Base-by-base conservation (phyloP, 2,888 invertebrate species). In the Lordiphosa fenestrarum region DNA sequence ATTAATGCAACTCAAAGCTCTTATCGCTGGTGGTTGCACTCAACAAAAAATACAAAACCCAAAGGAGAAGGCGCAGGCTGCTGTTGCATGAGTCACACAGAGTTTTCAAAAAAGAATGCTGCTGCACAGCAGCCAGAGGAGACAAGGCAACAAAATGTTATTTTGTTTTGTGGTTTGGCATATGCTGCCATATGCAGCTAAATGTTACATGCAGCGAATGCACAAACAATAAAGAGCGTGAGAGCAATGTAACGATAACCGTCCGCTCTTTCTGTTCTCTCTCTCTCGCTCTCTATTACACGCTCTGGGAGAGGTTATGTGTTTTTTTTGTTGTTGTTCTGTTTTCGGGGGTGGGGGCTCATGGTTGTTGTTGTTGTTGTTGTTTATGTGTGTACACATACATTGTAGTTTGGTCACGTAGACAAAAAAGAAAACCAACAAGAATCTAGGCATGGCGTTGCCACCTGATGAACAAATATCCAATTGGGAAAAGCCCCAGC, bases 151-250 rank as follows among this genome's bases (percentile, higher is more conserved):
- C 63, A 72, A 77, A 68, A 68, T 70, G 65, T 59, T 33, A 37
- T 41, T 25, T 50, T 38, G 47, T 64, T 71, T 61, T 75, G 76
- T 66, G 76, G 80, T 69, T 80, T 67, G 55, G 65, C 76, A 71
- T 69, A 69, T 76, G 76, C 58, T 73, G 73, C 73, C 75, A 74
- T 66, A 75, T 75, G 74, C 74, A 76, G 49, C 63, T 57, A 58
- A 19, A 19, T 19, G 19, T 19, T 19, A 19, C 19, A 75, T 75
- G 74, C 74, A 25, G 25, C 25, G 53, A 75, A 72, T 76, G 76
- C 71, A 73, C 57, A 71, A 49, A 70, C 47, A 58, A 66, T 66
- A 71, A 54, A 52, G 56, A 73, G 57, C 62, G 53, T 58, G 54
- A 50, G 60, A 63, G 50, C 21, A 25, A 53, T 53, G 60, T 30